These are phyloP conservation scores for Drosophila cardini DNA, from an alignment of 1,140 invertebrate species.

Conservation along the genomic window DNA sequence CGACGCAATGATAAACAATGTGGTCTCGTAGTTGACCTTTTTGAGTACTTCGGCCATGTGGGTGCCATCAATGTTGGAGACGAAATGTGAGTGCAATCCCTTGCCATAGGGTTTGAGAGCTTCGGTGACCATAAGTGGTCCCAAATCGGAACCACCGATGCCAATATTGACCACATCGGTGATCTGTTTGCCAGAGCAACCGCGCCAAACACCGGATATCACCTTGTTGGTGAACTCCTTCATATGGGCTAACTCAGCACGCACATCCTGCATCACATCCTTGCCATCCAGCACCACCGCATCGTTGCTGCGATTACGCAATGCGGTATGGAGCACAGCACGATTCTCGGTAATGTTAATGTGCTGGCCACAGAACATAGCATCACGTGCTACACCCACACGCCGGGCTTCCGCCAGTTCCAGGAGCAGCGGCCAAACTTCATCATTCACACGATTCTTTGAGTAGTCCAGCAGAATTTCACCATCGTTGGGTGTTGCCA, in stretches of 20 bases:
- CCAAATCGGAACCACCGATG: constrained; percentile 99
- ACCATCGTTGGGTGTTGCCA: constrained; percentile 93
- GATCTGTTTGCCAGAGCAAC: constrained; percentile 97
- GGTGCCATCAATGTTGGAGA: constrained; percentile 99
- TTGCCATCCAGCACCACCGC: constrained; percentile 94
- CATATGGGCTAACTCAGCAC: constrained; percentile 97
- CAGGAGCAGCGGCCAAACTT: constrained; percentile 90
- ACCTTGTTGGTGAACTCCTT: constrained; percentile 94
- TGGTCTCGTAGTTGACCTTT: constrained; percentile 95
- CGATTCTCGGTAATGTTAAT: constrained; percentile 99
- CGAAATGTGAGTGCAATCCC: constrained; percentile 97
- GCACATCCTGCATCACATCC: constrained; percentile 98
- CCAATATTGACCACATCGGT: constrained; percentile 99
- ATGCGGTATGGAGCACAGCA: constrained; percentile 97
- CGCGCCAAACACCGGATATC: constrained; percentile 88
- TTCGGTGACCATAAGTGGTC: constrained; percentile 99
- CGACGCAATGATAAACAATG: constrained; percentile 99
- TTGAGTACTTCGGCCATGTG: constrained; percentile 98
- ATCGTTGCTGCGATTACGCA: constrained; percentile 93
- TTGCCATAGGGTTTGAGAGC: constrained; percentile 96
- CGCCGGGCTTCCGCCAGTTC: constrained; percentile 93
- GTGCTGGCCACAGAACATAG: constrained; percentile 97
- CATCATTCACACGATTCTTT: constrained; percentile 96
- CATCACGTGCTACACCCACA: constrained; percentile 93
- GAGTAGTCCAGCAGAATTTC: constrained; percentile 97